Evolutionary conservation across 2,113 vertebrate species (phyloP), one percentile per base, ranked within the genome.

Genomic region (Bostrychus sinensis): DNA sequence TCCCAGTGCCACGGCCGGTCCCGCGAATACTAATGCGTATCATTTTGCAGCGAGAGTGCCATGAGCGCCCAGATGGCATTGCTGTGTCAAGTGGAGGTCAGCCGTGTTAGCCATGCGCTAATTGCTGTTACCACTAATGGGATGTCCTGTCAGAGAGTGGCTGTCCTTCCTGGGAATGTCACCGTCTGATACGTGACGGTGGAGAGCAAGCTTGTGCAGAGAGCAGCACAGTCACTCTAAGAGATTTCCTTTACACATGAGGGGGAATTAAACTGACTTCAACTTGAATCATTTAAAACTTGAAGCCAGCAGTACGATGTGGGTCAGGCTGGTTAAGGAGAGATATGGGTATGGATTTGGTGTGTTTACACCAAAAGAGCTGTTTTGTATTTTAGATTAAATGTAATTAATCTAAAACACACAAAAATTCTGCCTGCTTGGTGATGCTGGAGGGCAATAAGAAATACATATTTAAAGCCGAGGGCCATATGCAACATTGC

Each of bases 11-110:
- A 32, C 55, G 7, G 30, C 17, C 36, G 20, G 3, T 13, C 2
- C 32, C 13, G 41, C 56, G 77, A 73, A 86, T 74, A 62, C 55
- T 72, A 58, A 80, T 72, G 32, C 5, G 30, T 5, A 5, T 7
- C 8, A 46, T 64, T 20, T 59, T 48, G 63, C 5, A 39, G 71
- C 39, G 42, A 32, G 62, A 57, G 56, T 26, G 56, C 45, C 14
- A 9, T 14, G 20, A 14, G 41, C 8, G 56, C 17, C 69, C 74
- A 67, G 57, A 66, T 70, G 57, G 56, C 28, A 1, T 3, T 17
- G n/a, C 11, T 5, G 12, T 67, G 72, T 71, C 62, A 61, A 22
- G 48, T 19, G 46, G 55, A 78, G 65, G 72, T 70, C 64, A 51
- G 61, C 36, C 56, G 2, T 30, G 62, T 75, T 72, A 61, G 75